Evolutionary conservation across 2,113 vertebrate genomes (phyloP), one percentile per base, ranked within the genome.

Genomic region (Myocastor coypus): DNA sequence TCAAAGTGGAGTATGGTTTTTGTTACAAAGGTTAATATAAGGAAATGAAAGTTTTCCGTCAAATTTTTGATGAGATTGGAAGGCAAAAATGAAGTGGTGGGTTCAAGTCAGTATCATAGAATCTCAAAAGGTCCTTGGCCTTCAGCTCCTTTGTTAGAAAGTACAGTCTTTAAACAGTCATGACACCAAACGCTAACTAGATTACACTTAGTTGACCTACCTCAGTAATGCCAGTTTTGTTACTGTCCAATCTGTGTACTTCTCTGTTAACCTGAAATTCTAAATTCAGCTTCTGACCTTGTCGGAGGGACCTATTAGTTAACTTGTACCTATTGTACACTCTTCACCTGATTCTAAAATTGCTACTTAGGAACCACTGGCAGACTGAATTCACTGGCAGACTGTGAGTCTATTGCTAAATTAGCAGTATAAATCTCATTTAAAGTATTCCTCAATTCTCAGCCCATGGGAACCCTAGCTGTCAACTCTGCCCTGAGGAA

Each of bases 401-500:
- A 50, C 26, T 37, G 5, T n/a, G 10, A 42, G 55, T 7, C 42
- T 20, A 78, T 14, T 71, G 83, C 75, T 75, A 96, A 96, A 93
- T 40, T 81, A 95, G 88, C 2, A 16, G 3, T 73, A 14, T 93
- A 96, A 96, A 92, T 88, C 50, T 71, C 93, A 96, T 94, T 87
- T 66, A 82, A 71, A 97, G 12, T 94, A 94, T 83, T 97, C 37
- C 40, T 1, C 4, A 96, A 87, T 97, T 82, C 1, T 37, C 61
- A 97, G n/a, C 84, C 90, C 86, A 73, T 81, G 86, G 46, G 50
- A 92, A 81, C 83, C 93, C 86, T 92, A 5, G 77, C 95, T 95
- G 66, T 78, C 92, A 94, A 46, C 77, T 96, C 90, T 97, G 71
- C 34, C 89, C 89, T 71, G 77, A 97, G 98, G 94, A 91, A 96